phyloP scores from a whole-genome alignment of 2,888 invertebrate species.

The Cheilosia variabilis region DNA sequence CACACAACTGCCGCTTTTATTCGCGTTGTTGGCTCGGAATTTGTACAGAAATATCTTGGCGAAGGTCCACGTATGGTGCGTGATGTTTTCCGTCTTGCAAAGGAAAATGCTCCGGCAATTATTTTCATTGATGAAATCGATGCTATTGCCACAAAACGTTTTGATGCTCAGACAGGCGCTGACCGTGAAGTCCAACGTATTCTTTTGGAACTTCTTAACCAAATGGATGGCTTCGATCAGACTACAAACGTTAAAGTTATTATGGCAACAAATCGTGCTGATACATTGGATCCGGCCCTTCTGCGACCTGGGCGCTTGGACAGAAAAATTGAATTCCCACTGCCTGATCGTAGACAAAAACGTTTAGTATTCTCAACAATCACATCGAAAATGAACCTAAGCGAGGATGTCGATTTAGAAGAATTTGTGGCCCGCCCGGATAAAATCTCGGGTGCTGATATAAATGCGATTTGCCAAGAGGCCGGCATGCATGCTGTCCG shows the following conservation, averaged over 20 bases:
- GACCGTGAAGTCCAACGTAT: slow-evolving; percentile 99
- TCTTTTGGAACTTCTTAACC: slow-evolving; percentile 97
- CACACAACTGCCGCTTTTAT: slow-evolving; percentile 99
- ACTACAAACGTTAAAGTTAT: slow-evolving; percentile 99
- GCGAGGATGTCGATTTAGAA: slow-evolving; percentile 99
- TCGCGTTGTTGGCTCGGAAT: slow-evolving; percentile 99
- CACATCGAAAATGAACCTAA: slow-evolving; percentile 97
- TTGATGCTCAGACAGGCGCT: slow-evolving; percentile 99
- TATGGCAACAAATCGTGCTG: slow-evolving; percentile 98
- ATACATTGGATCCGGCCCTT: slow-evolving; percentile 97
- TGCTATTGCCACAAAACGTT: slow-evolving; percentile 99
- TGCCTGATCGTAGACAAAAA: slow-evolving; percentile 95
- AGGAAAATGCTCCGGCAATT: slow-evolving; percentile 99
- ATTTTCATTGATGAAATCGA: slow-evolving; percentile 99
- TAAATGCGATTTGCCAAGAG: slow-evolving; percentile 99
- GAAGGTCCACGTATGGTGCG: slow-evolving; percentile 99
- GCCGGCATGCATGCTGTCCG: slow-evolving; percentile 99
- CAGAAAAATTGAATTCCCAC: slow-evolving; percentile 99
- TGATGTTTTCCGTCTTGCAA: slow-evolving; percentile 99
- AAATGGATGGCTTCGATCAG: slow-evolving; percentile 99
- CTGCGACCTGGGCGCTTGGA: slow-evolving; percentile 92
- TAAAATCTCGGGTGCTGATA: slow-evolving; percentile 99
- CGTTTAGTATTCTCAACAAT: slow-evolving; percentile 99
- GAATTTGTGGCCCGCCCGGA: slow-evolving; percentile 99
- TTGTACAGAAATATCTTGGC: slow-evolving; percentile 99